Base-by-base conservation (phyloP, 2,113 vertebrate species). In the Labrus mixtus region DNA sequence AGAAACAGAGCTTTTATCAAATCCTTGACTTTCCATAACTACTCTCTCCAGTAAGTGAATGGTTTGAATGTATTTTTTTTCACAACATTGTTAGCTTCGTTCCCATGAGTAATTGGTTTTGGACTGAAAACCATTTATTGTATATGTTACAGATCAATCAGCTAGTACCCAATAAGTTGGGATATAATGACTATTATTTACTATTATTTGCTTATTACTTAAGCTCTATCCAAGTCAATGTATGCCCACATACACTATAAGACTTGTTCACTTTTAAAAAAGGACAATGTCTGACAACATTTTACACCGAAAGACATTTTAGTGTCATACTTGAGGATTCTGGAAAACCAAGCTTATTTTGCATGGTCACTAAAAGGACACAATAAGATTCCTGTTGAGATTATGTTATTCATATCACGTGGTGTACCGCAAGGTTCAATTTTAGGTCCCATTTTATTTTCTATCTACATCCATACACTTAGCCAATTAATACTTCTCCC, bases 1-100 rank as follows among this genome's bases (percentile, higher is more conserved):
- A 70, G 50, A 85, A 85, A 83, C 78, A 78, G 74, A 82, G 25
- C 39, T 78, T 54, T 72, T 77, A 63, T 66, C 36, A 79, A 88
- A 68, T 76, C 78, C 63, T 76, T 43, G 61, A 80, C 55, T 78
- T 67, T 83, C 11, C 64, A 7, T 80, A 73, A 74, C 63, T 61
- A 57, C 74, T 69, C 82, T 74, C 83, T 81, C 68, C 54, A 77
- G 46, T 69, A 46, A 72, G 54, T 73, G 58, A 83, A 45, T 70
- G 39, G 39, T 83, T 71, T 76, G 68, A 63, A 57, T 75, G 20
- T 39, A 65, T 58, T n/a, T n/a, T n/a, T n/a, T 29, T 70, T 67
- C 68, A 20, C 60, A 70, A 56, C 64, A 70, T 7, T 13, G 19
- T 53, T 56, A 20, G 7, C 67, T 62, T 57, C 3, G 51, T 63